These are phyloP conservation scores for Ethmia dodecea DNA, from an alignment of 2,888 invertebrate genomes.

Conservation along the genomic window DNA sequence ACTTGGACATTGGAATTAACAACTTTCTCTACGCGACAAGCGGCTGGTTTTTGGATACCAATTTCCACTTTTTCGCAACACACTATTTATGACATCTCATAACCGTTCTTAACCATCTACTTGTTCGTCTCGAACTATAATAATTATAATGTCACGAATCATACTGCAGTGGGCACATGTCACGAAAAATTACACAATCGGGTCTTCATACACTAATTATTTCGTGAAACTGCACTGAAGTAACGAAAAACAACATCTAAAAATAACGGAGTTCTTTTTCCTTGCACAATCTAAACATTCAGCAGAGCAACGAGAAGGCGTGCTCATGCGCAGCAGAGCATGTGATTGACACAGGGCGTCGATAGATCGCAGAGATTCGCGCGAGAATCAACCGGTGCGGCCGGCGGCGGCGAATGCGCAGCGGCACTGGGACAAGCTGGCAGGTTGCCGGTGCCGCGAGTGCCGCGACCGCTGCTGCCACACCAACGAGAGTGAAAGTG, in stretches of 20 bases:
- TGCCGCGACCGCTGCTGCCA: slow-evolving; percentile 40
- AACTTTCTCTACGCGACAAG: slow-evolving; percentile 49
- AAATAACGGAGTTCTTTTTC: slow-evolving; percentile 46
- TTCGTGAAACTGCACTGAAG: slow-evolving; percentile 23
- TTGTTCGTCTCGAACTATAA: background rate
- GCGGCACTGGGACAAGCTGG: slow-evolving; percentile 44
- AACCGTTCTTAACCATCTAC: background rate
- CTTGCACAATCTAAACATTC: slow-evolving; percentile 51
- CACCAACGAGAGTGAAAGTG: slow-evolving; percentile 70
- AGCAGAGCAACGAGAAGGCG: slow-evolving; percentile 45
- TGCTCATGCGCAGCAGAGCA: slow-evolving; percentile 50
- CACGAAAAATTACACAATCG: too few species aligned
- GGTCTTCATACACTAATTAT: too few species aligned
- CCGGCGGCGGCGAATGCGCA: slow-evolving; percentile 56
- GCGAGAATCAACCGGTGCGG: slow-evolving; percentile 47
- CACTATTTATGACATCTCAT: background rate
- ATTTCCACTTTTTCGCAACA: slow-evolving; percentile 18
- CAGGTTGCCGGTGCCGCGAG: slow-evolving; percentile 29
- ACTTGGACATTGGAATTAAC: slow-evolving; percentile 37
- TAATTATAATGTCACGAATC: background rate
- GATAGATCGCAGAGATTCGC: slow-evolving; percentile 38
- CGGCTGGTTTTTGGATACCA: slow-evolving; percentile 26
- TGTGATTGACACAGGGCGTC: slow-evolving; percentile 50
- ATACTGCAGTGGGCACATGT: too few species aligned
- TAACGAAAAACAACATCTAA: slow-evolving; percentile 40